These are phyloP conservation scores for Paraplagusia blochii DNA, from an alignment of 2,113 vertebrate species.

Conservation along the genomic window DNA sequence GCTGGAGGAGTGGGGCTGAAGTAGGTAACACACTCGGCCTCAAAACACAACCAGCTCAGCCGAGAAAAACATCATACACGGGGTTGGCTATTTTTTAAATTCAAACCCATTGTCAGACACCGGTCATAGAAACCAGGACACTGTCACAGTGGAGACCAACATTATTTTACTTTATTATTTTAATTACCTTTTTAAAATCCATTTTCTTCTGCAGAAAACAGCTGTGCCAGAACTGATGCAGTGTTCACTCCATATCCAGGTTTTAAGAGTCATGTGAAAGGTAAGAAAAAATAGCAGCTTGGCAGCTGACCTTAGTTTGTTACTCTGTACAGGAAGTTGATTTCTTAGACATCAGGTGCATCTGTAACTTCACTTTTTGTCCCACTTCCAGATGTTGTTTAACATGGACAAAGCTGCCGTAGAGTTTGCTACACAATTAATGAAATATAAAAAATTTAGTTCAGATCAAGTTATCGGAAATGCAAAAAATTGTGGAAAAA, in stretches of 20 bases:
- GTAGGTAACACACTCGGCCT: conserved; percentile 66
- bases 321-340: too few species aligned
- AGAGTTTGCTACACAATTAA: too few species aligned
- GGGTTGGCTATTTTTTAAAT: conserved; percentile 37
- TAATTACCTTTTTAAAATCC: conserved; percentile 12
- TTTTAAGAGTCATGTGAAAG: conserved; percentile 97
- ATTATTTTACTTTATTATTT: conserved; percentile 28
- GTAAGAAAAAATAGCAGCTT: conserved; percentile 62
- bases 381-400: too few species aligned
- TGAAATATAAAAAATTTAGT: too few species aligned
- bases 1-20: conserved; percentile 61
- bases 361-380: too few species aligned
- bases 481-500: too few species aligned
- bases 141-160: conserved; percentile 13
- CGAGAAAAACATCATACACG: conserved; percentile 48
- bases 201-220: conserved; percentile 84
- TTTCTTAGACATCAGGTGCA: too few species aligned
- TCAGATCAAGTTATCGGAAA: too few species aligned
- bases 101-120: conserved; percentile 40
- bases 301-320: too few species aligned
- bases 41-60: conserved; percentile 58
- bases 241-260: conserved; percentile 96
- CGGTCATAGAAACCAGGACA: conserved; percentile 43
- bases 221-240: conserved; percentile 97
- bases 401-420: too few species aligned